Conservation (phyloP, 1,140 invertebrate genomes). For the Drosophila triauraria region DNA sequence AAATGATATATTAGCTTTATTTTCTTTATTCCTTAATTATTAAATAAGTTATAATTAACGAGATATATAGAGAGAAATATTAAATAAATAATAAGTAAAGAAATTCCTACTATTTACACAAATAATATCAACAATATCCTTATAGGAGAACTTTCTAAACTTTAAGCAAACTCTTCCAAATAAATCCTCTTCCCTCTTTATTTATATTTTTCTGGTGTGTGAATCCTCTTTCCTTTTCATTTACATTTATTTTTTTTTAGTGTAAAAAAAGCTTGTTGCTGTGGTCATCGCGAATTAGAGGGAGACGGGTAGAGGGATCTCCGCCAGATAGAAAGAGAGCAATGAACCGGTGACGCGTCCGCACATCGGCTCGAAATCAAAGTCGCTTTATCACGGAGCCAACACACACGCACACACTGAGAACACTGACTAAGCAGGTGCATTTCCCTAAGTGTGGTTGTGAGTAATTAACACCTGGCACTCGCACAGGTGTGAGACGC, state of each 20-base stretch:
- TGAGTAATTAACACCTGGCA: slow-evolving; percentile 72
- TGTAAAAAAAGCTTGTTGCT: background rate
- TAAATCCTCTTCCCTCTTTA: background rate
- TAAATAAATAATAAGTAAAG: too few relatives aligned
- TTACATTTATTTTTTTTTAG: background rate
- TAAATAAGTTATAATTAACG: too few relatives aligned
- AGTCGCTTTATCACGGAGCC: background rate
- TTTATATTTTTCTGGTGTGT: background rate
- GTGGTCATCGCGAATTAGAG: slow-evolving; percentile 4
- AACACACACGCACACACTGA: background rate
- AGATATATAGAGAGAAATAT: too few relatives aligned
- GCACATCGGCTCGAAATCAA: background rate
- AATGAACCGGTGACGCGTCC: background rate
- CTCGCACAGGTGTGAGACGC: slow-evolving; percentile 35
- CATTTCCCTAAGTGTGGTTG: slow-evolving; percentile 7
- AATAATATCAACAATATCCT: too few relatives aligned
- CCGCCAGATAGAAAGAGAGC: slow-evolving; percentile 27
- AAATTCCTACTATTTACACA: too few relatives aligned
- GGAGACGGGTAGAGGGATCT: slow-evolving; percentile 2
- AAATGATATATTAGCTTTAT: too few relatives aligned
- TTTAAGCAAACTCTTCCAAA: too few relatives aligned
- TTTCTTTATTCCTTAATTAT: too few relatives aligned
- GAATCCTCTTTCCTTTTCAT: background rate
- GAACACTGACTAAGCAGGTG: background rate
- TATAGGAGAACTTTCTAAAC: too few relatives aligned